Conservation (phyloP, 2,888 invertebrate genomes). For the Torymus auratus region DNA sequence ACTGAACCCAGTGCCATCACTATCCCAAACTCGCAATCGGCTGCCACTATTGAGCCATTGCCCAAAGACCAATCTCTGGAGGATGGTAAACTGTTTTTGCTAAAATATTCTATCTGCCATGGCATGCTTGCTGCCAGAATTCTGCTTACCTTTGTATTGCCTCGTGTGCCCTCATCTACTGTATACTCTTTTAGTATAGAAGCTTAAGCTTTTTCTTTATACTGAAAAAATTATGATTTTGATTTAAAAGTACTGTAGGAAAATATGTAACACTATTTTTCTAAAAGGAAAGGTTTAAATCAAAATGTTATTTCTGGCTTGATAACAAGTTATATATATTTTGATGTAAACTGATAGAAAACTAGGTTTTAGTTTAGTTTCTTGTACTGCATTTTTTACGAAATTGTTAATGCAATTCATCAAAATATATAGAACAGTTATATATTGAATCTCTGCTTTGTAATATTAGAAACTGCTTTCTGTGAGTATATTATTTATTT, state of each 20-base stretch:
- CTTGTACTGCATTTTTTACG: too few relatives aligned
- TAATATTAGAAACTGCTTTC: conserved; percentile 6
- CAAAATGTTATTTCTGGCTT: too few relatives aligned
- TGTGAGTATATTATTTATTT: conserved; percentile 16
- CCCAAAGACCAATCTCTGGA: conserved; percentile 76
- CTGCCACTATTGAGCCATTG: conserved; percentile 73
- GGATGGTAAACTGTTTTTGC: conserved; percentile 76
- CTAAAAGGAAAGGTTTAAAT: too few relatives aligned
- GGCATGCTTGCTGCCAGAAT: conserved; percentile 67
- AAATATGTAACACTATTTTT: too few relatives aligned
- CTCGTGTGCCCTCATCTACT: neutral
- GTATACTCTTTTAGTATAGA: neutral
- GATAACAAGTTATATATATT: too few relatives aligned
- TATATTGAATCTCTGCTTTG: too few relatives aligned
- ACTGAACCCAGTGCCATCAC: conserved; percentile 75
- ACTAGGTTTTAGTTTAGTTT: too few relatives aligned
- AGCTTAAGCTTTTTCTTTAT: neutral
- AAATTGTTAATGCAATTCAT: too few relatives aligned
- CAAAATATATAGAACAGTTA: too few relatives aligned
- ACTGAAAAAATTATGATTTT: neutral
- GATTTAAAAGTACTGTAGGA: neutral
- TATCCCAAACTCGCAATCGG: conserved; percentile 73
- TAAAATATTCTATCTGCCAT: conserved; percentile 76
- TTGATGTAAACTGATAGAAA: too few relatives aligned
- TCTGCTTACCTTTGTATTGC: conserved; percentile 63